Base-by-base conservation (phyloP, 2,888 invertebrate genomes). In the Lepidocyrtinus sp. region DNA sequence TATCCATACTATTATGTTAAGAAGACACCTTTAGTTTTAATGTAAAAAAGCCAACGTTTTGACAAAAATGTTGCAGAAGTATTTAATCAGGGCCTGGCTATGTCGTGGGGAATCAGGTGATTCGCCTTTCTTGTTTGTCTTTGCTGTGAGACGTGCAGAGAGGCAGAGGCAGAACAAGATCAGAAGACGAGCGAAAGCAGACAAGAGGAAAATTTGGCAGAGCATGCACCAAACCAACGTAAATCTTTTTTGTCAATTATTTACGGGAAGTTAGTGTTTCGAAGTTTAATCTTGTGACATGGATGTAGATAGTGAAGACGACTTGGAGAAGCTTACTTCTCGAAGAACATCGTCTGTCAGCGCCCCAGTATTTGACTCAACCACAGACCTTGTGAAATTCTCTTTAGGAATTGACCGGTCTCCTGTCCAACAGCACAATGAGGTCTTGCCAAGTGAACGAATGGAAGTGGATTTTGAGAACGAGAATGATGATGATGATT, bases 301-400 rank as follows among this genome's bases (percentile, higher is more conserved):
- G 15, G 25, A 64, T 64, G 25, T n/a, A 3, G 22, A 24, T 25
- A 25, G 3, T 64, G 22, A 25, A 9, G n/a, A 25, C n/a, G 15
- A 22, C 9, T 21, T 64, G 1, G 15, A 2, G 61, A 21, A 12
- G 12, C n/a, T 55, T n/a, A 36, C 36, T 7, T 36, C 36, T 36
- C 36, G 12, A 36, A 17, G 9, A 2, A 3, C 12, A 55, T 55
- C 55, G n/a, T 3, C 17, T 55, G 45, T 5, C 45, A 36, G 17
- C 12, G 45, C 59, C 0, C 76, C 76, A 0, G 65, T 76, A 5
- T 76, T 76, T 45, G 59, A 64, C 15, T 55, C 69, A 15, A 71
- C 76, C 0, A 64, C 45, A 19, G 76, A 76, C 5, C 65, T 76
- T 5, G 76, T 76, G 2, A 64, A 71, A 7, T 71, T 76, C 17